Evolutionary conservation across 2,113 vertebrate species (phyloP).

Genomic region (Zapus hudsonius): DNA sequence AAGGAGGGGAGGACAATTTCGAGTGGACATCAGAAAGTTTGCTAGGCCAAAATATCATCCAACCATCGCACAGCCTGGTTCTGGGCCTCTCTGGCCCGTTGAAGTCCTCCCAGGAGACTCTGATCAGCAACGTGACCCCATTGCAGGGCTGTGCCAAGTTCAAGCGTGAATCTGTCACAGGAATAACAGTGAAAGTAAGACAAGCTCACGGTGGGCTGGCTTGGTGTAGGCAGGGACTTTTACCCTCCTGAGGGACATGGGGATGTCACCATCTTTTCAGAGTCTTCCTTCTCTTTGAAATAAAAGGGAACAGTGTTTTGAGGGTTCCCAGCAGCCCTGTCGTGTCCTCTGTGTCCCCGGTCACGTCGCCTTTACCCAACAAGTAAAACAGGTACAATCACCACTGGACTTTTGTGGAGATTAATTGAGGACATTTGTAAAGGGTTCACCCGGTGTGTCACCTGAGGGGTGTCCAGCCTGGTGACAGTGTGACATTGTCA

Average conservation of each 20-base stretch:
- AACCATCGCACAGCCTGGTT: background rate
- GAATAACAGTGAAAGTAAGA: background rate
- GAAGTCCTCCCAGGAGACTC: background rate
- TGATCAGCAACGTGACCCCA: background rate
- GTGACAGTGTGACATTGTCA: too few relatives aligned
- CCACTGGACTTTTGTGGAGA: background rate
- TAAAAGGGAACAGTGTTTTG: background rate
- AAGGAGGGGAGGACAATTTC: too few relatives aligned
- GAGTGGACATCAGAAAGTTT: background rate
- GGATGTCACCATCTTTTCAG: background rate
- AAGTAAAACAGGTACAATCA: background rate
- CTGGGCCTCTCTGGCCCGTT: background rate
- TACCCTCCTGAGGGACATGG: fast-evolving
- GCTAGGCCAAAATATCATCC: background rate
- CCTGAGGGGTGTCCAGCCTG: too few relatives aligned
- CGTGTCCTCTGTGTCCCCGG: background rate
- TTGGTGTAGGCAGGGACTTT: background rate
- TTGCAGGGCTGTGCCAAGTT: background rate
- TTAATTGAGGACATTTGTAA: background rate
- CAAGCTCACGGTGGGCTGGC: background rate
- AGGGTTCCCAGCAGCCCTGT: background rate
- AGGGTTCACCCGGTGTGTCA: background rate
- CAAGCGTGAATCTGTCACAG: background rate
- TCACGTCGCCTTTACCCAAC: background rate
- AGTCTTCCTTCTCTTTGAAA: background rate